Base-by-base conservation (phyloP, 1,140 invertebrate species). In the Nasonia longicornis region DNA sequence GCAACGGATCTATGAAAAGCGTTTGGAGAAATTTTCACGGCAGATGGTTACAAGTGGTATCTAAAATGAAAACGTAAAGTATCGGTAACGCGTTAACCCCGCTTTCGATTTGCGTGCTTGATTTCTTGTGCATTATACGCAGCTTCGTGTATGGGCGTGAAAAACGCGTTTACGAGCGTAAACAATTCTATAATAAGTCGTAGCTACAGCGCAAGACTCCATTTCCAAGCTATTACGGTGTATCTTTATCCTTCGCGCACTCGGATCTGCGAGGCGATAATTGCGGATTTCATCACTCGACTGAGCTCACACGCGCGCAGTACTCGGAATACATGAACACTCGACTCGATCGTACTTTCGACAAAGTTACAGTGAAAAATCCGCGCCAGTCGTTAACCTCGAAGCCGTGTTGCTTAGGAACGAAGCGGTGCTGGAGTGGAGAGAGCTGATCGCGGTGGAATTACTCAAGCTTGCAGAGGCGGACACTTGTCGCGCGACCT, bases 401-500 rank as follows among this genome's bases (percentile, higher is more conserved):
- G 26, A 31, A 29, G 12, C 14, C 52, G 22, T 35, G 31, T 52
- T 35, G 73, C 7, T 75, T 12, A n/a, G 20, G 8, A 35, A 75
- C 14, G 11, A 35, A 75, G 35, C 4, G 48, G 42, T 58, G 16
- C 11, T 48, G 52, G 48, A 29, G 8, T 35, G 3, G 4, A 6
- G 31, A 35, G 11, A 0, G 48, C 16, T 7, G 42, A 20, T 73
- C 52, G 72, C 48, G 72, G 11, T 74, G n/a, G 58, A 74, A 74
- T 74, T 74, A 74, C 58, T 74, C 72, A 29, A 74, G 45, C 1
- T 1, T 16, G n/a, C 45, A 22, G 63, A 66, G 63, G n/a, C 63
- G 63, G 26, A 66, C 63, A 66, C 10, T 29, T 66, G 4, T 2
- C 64, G n/a, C 64, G 64, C 11, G 7, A 22, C 8, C 1, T 16